Conservation (phyloP, 2,113 vertebrate species). For the Malaclemys terrapin region DNA sequence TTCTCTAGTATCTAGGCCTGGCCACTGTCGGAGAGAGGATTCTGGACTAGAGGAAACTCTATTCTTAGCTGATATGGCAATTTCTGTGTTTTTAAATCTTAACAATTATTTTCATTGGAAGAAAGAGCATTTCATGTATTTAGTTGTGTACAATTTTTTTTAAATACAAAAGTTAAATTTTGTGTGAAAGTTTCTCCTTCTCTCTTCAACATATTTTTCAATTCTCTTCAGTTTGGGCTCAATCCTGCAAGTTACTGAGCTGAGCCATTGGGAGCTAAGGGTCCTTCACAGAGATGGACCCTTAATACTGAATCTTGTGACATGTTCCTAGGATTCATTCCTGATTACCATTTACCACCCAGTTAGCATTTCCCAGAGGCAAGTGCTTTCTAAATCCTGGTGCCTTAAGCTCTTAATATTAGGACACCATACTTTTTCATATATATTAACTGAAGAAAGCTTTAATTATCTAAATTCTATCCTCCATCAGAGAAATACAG, state of each 20-base stretch:
- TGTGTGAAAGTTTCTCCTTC: background rate
- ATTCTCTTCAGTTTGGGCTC: background rate
- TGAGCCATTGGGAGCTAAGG: background rate
- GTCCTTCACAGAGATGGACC: background rate
- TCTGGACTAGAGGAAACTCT: background rate
- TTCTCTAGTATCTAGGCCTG: background rate
- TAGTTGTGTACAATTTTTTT: background rate
- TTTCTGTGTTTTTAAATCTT: background rate
- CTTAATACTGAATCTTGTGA: background rate
- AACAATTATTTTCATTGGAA: background rate
- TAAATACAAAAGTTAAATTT: background rate
- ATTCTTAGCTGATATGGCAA: background rate
- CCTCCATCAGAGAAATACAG: background rate
- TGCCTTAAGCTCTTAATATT: background rate
- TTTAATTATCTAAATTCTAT: background rate
- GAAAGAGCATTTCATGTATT: background rate
- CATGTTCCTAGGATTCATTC: background rate
- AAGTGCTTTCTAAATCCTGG: background rate
- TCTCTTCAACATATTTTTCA: background rate
- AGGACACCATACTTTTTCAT: background rate
- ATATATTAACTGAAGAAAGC: background rate
- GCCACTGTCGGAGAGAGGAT: background rate
- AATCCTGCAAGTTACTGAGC: background rate
- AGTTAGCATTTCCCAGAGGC: background rate
- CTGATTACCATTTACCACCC: background rate